These are phyloP conservation scores for Lymantria monacha DNA, from an alignment of 2,888 invertebrate genomes.

Conservation along the genomic window DNA sequence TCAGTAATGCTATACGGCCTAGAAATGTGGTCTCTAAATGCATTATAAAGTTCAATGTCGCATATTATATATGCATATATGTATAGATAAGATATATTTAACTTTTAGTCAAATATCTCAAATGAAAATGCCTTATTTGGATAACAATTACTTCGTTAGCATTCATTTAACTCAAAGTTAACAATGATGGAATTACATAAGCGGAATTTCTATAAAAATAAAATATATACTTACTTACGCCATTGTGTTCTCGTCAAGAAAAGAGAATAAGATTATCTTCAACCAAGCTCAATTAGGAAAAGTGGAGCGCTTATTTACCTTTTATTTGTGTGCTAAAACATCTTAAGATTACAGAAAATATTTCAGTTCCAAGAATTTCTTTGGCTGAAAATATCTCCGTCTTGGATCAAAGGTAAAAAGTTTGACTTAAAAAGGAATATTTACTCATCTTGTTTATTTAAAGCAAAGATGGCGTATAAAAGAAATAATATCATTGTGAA, in stretches of 20 bases:
- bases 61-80: too few relatives aligned
- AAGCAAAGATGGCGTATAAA: not conserved
- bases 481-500: not conserved
- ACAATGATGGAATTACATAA: too few relatives aligned
- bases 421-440: not conserved
- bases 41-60: too few relatives aligned
- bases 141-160: too few relatives aligned
- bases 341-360: constrained; percentile 8
- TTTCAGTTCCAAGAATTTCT: not conserved
- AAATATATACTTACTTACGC: too few relatives aligned
- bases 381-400: not conserved
- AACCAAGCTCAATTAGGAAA: constrained; percentile 22
- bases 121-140: too few relatives aligned
- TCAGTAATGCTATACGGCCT: too few relatives aligned
- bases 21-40: too few relatives aligned
- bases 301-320: constrained; percentile 10
- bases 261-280: constrained; percentile 21
- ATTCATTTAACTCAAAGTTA: too few relatives aligned
- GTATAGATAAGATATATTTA: too few relatives aligned
- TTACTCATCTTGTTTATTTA: not conserved
- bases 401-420: not conserved
- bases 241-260: not conserved
- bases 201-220: too few relatives aligned
- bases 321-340: constrained; percentile 17
- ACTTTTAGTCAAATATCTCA: too few relatives aligned